Conservation (phyloP, 1,140 invertebrate species). For the Nilaparvata lugens region DNA sequence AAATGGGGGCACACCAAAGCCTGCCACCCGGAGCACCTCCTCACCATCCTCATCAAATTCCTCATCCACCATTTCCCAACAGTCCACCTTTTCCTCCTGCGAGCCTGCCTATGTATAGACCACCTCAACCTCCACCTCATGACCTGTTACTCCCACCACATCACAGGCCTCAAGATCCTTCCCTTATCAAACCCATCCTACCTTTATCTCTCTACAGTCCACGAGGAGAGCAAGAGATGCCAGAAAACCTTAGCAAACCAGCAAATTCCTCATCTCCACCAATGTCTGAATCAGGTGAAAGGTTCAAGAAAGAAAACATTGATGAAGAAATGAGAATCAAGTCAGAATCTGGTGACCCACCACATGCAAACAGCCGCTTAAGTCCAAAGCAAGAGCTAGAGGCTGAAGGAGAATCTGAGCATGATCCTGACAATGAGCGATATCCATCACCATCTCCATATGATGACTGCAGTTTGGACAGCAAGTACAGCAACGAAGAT, state of each 20-base stretch:
- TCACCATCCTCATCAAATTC: slow-evolving; percentile 31
- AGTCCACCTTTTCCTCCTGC: slow-evolving; percentile 36
- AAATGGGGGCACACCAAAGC: slow-evolving; percentile 60
- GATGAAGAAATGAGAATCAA: slow-evolving; percentile 21
- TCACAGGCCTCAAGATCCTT: slow-evolving; percentile 40
- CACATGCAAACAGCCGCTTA: slow-evolving; percentile 53
- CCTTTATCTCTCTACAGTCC: slow-evolving; percentile 48
- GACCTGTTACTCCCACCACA: slow-evolving; percentile 28
- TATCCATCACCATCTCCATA: slow-evolving; percentile 51
- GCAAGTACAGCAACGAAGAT: slow-evolving; percentile 54
- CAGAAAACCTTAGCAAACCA: slow-evolving; percentile 70
- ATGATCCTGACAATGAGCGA: slow-evolving; percentile 35
- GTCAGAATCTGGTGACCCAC: slow-evolving; percentile 42
- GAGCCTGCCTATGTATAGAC: slow-evolving; percentile 47
- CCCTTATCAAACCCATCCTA: slow-evolving; percentile 43
- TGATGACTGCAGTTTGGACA: slow-evolving; percentile 67
- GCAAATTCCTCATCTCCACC: slow-evolving; percentile 22
- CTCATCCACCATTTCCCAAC: slow-evolving; percentile 36
- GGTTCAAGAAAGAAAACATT: slow-evolving; percentile 38
- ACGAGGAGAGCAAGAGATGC: slow-evolving; percentile 55
- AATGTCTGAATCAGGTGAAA: slow-evolving; percentile 42
- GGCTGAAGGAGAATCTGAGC: slow-evolving; percentile 45
- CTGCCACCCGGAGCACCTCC: slow-evolving; percentile 45
- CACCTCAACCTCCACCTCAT: slow-evolving; percentile 26
- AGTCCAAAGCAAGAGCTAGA: slow-evolving; percentile 48